Percentiles rank a stretch among this genome's conserved stretches.
phyloP scores from a whole-genome alignment of 2,113 vertebrate species.

The Numida meleagris region DNA sequence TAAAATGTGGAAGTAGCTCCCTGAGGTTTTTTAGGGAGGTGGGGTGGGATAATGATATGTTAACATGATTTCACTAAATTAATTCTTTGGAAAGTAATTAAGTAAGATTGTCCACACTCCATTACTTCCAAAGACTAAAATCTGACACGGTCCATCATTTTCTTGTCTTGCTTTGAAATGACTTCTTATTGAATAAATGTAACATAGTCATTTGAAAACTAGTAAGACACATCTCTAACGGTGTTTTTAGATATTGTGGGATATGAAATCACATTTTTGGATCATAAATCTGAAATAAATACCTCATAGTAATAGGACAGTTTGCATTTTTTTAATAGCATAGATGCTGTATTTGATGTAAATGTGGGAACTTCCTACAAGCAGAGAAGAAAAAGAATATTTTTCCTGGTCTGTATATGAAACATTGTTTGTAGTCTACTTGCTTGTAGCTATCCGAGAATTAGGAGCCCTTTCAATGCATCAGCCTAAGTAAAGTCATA shows the following conservation, averaged over 20 bases:
- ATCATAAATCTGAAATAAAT: conserved; percentile 2
- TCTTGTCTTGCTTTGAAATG: conserved; percentile 27
- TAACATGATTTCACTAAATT: conserved; percentile 41
- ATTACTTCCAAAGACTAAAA: conserved; percentile 3
- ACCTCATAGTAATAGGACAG: background rate
- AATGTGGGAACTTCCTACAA: background rate
- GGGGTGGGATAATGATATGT: conserved; percentile 7
- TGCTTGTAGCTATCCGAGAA: background rate
- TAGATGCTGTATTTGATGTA: background rate
- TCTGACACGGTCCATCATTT: background rate
- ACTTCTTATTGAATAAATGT: conserved; percentile 4
- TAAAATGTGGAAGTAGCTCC: background rate
- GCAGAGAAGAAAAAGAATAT: background rate
- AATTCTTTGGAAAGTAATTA: conserved; percentile 28
- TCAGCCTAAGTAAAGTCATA: background rate
- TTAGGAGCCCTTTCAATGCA: background rate
- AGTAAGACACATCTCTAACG: background rate
- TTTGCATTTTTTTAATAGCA: background rate
- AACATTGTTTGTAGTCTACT: background rate
- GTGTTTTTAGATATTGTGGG: background rate
- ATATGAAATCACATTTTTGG: background rate
- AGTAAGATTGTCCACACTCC: conserved; percentile 16
- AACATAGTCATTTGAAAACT: background rate
- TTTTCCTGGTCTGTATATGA: background rate
- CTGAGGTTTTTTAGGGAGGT: background rate